Conservation (phyloP, 1,140 invertebrate species). For the Philotrypesis tridentata region DNA sequence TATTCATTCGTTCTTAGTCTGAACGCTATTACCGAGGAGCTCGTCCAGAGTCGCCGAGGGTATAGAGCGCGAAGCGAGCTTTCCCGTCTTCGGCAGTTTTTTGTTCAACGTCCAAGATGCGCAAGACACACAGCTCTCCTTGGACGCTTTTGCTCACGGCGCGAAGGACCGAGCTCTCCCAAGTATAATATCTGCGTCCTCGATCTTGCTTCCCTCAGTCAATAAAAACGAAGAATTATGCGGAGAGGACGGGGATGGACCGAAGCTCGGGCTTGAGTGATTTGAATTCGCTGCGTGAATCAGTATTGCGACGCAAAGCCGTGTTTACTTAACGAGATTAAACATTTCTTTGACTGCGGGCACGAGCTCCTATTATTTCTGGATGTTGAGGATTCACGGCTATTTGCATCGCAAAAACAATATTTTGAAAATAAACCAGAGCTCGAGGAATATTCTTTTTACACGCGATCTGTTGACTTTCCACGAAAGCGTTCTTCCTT, state of each 20-base stretch:
- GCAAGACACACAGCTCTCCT: neutral
- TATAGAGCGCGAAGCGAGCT: conserved; percentile 19
- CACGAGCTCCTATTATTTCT: neutral
- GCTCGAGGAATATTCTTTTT: neutral
- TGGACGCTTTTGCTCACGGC: too few relatives aligned
- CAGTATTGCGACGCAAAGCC: neutral
- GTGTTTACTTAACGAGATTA: neutral
- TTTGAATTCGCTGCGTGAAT: conserved; percentile 28
- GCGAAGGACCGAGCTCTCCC: too few relatives aligned
- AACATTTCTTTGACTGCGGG: neutral
- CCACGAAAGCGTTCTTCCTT: conserved; percentile 22
- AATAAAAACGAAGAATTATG: conserved; percentile 41
- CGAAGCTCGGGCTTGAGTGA: conserved; percentile 19
- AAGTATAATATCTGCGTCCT: neutral
- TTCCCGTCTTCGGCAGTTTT: conserved; percentile 14
- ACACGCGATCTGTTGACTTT: conserved; percentile 34
- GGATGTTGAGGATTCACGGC: neutral
- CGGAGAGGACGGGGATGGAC: neutral
- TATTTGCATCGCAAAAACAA: neutral
- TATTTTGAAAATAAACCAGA: conserved; percentile 28
- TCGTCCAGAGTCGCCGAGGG: conserved; percentile 16
- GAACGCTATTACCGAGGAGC: conserved; percentile 34
- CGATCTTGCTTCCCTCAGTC: neutral
- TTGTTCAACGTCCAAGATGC: conserved; percentile 30
- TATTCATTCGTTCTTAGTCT: conserved; percentile 36